Base-by-base conservation (phyloP, 2,888 invertebrate species). In the Pasiphila rectangulata region DNA sequence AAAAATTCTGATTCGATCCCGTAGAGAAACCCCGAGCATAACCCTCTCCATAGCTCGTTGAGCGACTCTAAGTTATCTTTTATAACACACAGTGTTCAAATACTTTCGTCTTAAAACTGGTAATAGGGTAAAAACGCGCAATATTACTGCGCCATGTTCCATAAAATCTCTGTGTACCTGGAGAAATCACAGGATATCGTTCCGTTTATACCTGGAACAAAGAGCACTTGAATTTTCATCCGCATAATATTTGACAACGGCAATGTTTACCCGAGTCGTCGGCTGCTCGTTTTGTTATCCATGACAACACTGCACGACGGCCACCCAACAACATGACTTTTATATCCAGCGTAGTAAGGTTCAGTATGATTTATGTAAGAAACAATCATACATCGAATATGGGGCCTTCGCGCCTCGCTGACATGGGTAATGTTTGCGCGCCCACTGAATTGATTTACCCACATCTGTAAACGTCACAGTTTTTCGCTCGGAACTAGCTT, bases 391-490 rank as follows among this genome's bases (percentile, higher is more conserved):
- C 54, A 60, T 58, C 57, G 64, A 57, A 61, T 61, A 58, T 57
- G 41, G 54, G 62, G 60, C 66, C 57, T 67, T 64, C 59, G 53
- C 60, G 67, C 67, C 61, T 58, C 66, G 71, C 69, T 81, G 83
- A 84, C 82, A 75, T 65, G 79, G 81, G 83, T 79, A 67, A 67
- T 77, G 80, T 83, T 80, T 77, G 75, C 72, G 63, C 71, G 66
- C 66, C 68, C 68, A 67, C 64, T 59, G 74, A 79, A 83, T 81
- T 80, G 81, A 82, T 82, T 83, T 76, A 78, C 83, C 81, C 83
- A 82, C 77, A 82, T 83, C 80, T 75, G 77, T 79, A 75, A 75
- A 78, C 75, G 81, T 81, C 81, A 79, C 67, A 66, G 63, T 74
- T 75, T 81, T 80, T 74, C 64, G 67, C 65, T 65, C 61, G 66